phyloP scores from a whole-genome alignment of 2,113 vertebrate genomes.

The Pardalotus punctatus region DNA sequence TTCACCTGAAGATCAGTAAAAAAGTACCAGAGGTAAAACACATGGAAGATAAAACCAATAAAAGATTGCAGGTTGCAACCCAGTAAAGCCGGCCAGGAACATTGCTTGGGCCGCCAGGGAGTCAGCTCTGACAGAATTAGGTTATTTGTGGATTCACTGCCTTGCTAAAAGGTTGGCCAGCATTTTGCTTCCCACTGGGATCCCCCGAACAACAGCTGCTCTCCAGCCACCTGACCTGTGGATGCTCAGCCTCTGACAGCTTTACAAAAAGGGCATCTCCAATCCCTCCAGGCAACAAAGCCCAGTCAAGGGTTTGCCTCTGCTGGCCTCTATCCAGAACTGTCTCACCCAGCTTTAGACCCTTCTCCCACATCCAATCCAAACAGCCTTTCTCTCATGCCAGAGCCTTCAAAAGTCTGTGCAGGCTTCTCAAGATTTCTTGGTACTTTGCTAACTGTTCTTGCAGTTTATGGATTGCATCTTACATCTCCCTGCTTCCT shows the following conservation, averaged over 20 bases:
- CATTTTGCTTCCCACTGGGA: not conserved
- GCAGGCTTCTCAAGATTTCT: accelerated
- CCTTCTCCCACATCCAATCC: not conserved
- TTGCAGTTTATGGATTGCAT: not conserved
- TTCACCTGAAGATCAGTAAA: not conserved
- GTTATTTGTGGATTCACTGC: not conserved
- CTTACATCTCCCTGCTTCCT: not conserved
- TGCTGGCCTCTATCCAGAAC: not conserved
- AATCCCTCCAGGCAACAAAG: not conserved
- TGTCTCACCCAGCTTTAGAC: not conserved
- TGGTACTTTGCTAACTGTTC: not conserved
- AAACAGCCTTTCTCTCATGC: not conserved
- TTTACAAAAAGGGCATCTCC: not conserved
- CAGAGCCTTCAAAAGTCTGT: not conserved
- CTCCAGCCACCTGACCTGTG: not conserved
- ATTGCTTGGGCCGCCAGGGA: not conserved
- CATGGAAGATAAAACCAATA: not conserved
- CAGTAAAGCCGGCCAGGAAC: not conserved
- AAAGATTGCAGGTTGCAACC: not conserved
- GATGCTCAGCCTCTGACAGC: not conserved
- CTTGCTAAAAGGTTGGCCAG: not conserved
- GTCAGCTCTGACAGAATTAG: not conserved
- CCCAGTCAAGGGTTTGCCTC: not conserved
- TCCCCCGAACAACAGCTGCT: not conserved
- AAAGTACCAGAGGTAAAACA: not conserved